These are phyloP conservation scores for Torymus aiolomorphi DNA, from an alignment of 2,888 invertebrate species.

Conservation along the genomic window DNA sequence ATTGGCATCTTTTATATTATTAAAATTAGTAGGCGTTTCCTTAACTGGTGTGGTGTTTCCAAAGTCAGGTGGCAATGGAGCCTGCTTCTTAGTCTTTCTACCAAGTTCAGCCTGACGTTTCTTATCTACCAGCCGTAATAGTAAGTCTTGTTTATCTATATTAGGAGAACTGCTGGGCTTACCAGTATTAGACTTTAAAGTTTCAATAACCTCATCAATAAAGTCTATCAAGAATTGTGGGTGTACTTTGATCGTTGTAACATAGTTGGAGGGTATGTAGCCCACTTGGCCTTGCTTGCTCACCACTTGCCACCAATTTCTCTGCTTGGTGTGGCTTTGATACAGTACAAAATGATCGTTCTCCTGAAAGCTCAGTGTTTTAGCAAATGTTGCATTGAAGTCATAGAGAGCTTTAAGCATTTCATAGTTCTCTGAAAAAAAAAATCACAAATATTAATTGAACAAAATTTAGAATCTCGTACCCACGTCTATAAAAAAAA, in stretches of 20 bases:
- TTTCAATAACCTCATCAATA: conserved; percentile 83
- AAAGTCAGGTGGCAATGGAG: conserved; percentile 72
- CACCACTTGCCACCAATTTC: conserved; percentile 93
- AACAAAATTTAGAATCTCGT: not conserved
- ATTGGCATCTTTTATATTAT: conserved; percentile 61
- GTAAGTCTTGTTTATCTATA: conserved; percentile 80
- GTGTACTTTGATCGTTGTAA: conserved; percentile 85
- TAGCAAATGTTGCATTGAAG: conserved; percentile 89
- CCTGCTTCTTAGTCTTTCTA: conserved; percentile 71
- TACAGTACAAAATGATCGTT: conserved; percentile 89
- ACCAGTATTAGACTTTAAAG: conserved; percentile 71
- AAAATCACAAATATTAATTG: not conserved
- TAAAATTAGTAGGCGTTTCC: conserved; percentile 56
- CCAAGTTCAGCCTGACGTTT: conserved; percentile 79
- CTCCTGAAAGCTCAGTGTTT: conserved; percentile 87
- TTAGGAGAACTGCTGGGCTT: conserved; percentile 75
- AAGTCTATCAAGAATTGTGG: conserved; percentile 85
- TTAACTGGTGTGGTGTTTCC: conserved; percentile 67
- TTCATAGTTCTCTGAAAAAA: conserved; percentile 81
- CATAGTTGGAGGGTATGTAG: conserved; percentile 92
- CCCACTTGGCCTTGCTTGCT: conserved; percentile 89
- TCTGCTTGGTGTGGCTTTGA: conserved; percentile 86
- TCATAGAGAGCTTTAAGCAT: conserved; percentile 91
- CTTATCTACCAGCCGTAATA: conserved; percentile 81
- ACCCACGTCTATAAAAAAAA: not conserved